Base-by-base conservation (phyloP, 2,113 vertebrate species). In the Rana temporaria region DNA sequence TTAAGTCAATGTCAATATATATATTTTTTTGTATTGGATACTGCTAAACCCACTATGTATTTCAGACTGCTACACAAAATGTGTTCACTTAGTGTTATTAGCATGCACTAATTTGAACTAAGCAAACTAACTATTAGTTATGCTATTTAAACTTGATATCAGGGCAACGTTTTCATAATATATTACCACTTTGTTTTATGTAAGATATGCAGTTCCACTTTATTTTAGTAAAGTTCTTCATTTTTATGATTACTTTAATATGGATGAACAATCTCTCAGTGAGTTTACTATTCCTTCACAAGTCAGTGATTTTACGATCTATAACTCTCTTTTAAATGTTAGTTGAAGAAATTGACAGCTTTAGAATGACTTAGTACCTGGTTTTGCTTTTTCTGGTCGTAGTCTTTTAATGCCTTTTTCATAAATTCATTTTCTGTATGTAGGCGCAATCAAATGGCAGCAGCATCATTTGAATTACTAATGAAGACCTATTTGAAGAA, bases 341-440 rank as follows among this genome's bases (percentile, higher is more conserved):
- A 16, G 12, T 53, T 30, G 62, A 70, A 11, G 64, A 68, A 57
- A 67, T 57, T 2, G 19, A 19, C 24, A 67, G 30, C 14, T 22
- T 38, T 78, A 24, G 9, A 57, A 32, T 78, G 48, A 67, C 32
- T 67, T 7, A 66, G 24, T 30, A 66, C 63, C 17, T 38, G 34
- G 15, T 53, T 68, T 53, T 67, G 53, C 26, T 30, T 67, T 78
- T 66, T 78, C 62, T 30, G 34, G 77, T 68, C 9, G 8, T 2
- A n/a, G 52, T 57, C 19, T 68, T 79, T 68, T 67, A 79, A 66
- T 22, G 22, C 5, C 15, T 55, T 79, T n/a, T 56, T 68, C 7
- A 79, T 22, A 78, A 66, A 68, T 68, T 57, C 24, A 79, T 79
- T 79, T 79, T 79, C 75, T 66, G 75, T 32, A 78, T 66, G 63